A percentile compares a stretch with the other conserved stretches of the same genome.
Evolutionary conservation across 2,113 vertebrate species (phyloP).

Genomic region (Charina bottae): DNA sequence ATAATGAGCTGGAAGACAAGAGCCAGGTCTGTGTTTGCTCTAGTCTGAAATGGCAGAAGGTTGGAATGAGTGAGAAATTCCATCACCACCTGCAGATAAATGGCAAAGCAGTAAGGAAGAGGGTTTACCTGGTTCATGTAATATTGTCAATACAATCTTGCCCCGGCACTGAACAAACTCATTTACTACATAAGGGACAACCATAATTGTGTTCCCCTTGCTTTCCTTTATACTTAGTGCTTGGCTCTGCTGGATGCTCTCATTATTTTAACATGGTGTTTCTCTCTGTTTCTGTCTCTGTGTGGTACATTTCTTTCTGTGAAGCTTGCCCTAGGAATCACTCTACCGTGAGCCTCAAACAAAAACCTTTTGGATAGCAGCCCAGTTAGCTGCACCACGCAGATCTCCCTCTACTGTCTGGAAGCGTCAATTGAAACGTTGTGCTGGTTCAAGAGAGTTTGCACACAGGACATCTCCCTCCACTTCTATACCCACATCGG

Average conservation of each 20-base stretch:
- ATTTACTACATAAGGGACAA: background rate
- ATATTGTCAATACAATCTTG: constrained; percentile 16
- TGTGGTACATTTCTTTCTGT: background rate
- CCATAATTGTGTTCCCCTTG: background rate
- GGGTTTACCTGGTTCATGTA: background rate
- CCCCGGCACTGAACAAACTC: background rate
- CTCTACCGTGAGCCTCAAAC: background rate
- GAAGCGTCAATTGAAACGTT: background rate
- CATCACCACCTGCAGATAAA: constrained; percentile 6
- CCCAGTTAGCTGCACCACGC: background rate
- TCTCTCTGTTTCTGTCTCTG: background rate
- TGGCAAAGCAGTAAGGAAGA: background rate
- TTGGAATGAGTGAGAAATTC: constrained; percentile 5
- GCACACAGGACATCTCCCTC: background rate
- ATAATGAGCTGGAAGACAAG: constrained; percentile 17
- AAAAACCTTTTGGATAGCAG: background rate
- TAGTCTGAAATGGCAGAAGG: background rate
- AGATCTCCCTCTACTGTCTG: background rate
- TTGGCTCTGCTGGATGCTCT: background rate
- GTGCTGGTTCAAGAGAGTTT: background rate
- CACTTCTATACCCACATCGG: background rate
- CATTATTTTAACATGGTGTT: background rate
- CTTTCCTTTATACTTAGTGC: background rate
- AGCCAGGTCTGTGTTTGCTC: background rate
- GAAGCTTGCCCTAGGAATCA: background rate